phyloP scores from a whole-genome alignment of 2,888 invertebrate genomes.

The Mechanitis messenoides region DNA sequence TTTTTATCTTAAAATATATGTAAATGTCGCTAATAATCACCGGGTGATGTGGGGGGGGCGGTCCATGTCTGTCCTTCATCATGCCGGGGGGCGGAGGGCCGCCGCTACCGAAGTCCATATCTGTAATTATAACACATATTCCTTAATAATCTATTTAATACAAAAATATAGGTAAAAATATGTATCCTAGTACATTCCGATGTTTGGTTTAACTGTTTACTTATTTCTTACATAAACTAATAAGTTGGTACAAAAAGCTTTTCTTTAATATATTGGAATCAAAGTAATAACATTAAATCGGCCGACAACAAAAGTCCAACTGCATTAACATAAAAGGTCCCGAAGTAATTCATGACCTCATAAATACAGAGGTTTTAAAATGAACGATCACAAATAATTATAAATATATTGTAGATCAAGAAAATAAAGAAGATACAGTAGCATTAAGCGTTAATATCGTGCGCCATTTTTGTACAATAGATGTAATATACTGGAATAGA shows the following conservation, averaged over 20 bases:
- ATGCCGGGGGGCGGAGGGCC: conserved; percentile 74
- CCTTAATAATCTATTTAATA: not conserved
- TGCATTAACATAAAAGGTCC: conserved; percentile 19
- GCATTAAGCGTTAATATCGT: conserved; percentile 11
- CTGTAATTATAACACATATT: conserved; percentile 41
- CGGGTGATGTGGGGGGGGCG: conserved; percentile 71
- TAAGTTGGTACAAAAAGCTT: not conserved
- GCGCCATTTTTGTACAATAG: not conserved
- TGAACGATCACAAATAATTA: not conserved
- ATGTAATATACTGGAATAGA: conserved; percentile 4
- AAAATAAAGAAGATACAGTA: not conserved
- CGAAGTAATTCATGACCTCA: not conserved
- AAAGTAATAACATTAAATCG: conserved; percentile 15
- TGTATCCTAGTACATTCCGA: too few species aligned
- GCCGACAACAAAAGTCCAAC: conserved; percentile 14
- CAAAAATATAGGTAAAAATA: not conserved
- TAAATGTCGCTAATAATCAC: conserved; percentile 37
- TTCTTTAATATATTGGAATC: conserved; percentile 20
- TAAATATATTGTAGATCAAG: not conserved
- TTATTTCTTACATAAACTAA: not conserved
- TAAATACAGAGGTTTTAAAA: not conserved
- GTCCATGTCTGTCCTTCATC: conserved; percentile 78
- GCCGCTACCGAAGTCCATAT: conserved; percentile 71
- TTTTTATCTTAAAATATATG: too few species aligned
- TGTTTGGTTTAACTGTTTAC: too few species aligned